phyloP scores from a whole-genome alignment of 2,888 invertebrate genomes.

The Orthonychiurus folsomi region DNA sequence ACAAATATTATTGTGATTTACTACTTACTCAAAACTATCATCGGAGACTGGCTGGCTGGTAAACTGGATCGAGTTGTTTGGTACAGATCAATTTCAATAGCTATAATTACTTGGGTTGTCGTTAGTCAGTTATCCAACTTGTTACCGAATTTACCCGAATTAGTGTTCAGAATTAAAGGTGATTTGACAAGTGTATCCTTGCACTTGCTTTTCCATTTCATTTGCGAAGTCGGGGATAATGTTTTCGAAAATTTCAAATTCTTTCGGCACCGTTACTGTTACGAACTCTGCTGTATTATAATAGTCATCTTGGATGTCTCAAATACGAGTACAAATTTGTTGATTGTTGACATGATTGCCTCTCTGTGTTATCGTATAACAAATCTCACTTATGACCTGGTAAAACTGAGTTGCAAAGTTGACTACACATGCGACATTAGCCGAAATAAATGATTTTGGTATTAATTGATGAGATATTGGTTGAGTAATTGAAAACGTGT shows the following conservation, averaged over 20 bases:
- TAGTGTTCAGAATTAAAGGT: neutral
- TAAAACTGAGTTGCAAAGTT: neutral
- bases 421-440: too few species aligned
- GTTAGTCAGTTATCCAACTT: slow-evolving; percentile 6
- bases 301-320: neutral
- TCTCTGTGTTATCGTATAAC: slow-evolving; percentile 12
- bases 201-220: slow-evolving; percentile 9
- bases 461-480: too few species aligned
- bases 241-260: slow-evolving; percentile 3
- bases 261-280: slow-evolving; percentile 15
- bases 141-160: neutral
- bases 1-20: neutral
- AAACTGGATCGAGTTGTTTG: slow-evolving; percentile 14
- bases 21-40: slow-evolving; percentile 14
- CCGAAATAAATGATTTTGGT: too few species aligned
- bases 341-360: slow-evolving; percentile 12
- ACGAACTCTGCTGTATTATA: slow-evolving; percentile 10
- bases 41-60: slow-evolving; percentile 13
- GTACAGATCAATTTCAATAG: slow-evolving; percentile 6
- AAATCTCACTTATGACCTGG: slow-evolving; percentile 1
- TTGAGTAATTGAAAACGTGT: too few species aligned
- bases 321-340: neutral
- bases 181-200: neutral
- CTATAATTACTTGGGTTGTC: slow-evolving; percentile 6
- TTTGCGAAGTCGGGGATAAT: slow-evolving; percentile 16